Percentiles rank a stretch among this genome's conserved stretches.
Conservation (phyloP, 2,113 vertebrate genomes). For the Neodon shergylaensis region DNA sequence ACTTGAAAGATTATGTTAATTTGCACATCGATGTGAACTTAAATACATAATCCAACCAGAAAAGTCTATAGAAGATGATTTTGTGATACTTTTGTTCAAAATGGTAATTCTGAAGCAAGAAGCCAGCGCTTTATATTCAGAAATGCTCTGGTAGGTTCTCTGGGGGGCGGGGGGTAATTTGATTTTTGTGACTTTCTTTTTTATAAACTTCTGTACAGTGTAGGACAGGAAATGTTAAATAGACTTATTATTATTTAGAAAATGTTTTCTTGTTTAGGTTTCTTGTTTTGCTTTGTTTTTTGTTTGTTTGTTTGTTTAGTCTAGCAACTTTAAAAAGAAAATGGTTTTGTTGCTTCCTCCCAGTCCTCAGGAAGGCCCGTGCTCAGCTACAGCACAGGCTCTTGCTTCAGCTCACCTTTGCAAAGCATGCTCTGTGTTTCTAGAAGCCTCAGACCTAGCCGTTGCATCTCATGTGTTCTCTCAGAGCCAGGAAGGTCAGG, state of each 20-base stretch:
- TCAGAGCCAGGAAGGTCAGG: neutral
- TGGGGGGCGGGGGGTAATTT: neutral
- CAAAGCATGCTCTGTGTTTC: neutral
- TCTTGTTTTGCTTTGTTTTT: neutral
- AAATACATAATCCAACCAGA: constrained; percentile 20
- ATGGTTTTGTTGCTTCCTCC: accelerated
- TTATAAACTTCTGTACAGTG: neutral
- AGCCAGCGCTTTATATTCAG: constrained; percentile 24
- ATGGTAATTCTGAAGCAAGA: constrained; percentile 29
- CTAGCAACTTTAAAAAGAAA: constrained; percentile 38
- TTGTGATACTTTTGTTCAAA: constrained; percentile 17
- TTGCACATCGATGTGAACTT: constrained; percentile 53
- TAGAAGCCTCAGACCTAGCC: neutral
- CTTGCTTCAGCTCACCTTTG: neutral
- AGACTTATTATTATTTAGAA: neutral
- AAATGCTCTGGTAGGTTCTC: neutral
- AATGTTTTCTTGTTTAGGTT: neutral
- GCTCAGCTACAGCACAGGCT: neutral
- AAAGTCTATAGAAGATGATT: neutral
- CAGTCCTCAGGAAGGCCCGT: neutral
- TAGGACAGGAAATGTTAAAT: neutral
- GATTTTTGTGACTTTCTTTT: neutral
- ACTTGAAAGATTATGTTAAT: constrained; percentile 51
- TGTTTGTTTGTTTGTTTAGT: neutral
- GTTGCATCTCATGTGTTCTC: neutral